Conservation (phyloP, 2,797 vertebrate genomes). For the Acanthurus leucopareius region DNA sequence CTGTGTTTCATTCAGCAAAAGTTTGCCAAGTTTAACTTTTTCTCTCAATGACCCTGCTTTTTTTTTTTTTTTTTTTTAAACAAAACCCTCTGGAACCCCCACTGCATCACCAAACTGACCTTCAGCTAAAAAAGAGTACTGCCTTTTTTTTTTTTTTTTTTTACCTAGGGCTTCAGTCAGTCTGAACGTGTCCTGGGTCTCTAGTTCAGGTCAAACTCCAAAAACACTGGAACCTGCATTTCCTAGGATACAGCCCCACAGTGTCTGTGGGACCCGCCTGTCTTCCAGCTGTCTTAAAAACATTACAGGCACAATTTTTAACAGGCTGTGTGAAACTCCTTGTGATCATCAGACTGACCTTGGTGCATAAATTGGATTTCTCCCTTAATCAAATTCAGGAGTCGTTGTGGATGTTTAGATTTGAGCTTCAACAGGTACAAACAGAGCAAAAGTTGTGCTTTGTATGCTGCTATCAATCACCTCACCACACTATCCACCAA, state of each 20-base stretch:
- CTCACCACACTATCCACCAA: conserved; percentile 20
- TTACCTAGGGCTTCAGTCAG: neutral
- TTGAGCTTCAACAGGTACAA: neutral
- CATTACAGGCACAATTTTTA: too few relatives aligned
- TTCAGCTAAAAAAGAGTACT: conserved; percentile 12
- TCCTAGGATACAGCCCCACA: neutral
- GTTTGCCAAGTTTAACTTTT: too few relatives aligned
- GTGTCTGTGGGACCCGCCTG: neutral
- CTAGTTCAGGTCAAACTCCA: neutral
- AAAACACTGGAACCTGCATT: neutral
- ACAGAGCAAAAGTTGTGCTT: conserved; percentile 29
- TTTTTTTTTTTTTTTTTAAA: too few relatives aligned
- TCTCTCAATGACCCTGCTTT: neutral
- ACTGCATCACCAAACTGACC: conserved; percentile 2
- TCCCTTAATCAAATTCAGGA: neutral
- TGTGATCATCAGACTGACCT: neutral
- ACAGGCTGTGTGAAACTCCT: neutral
- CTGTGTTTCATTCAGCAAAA: neutral
- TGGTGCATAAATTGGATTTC: neutral
- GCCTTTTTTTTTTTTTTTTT: neutral
- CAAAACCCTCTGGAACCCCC: neutral
- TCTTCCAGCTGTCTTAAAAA: too few relatives aligned
- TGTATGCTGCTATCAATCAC: conserved; percentile 17
- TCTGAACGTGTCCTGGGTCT: neutral
- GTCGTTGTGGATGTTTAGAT: neutral